Conservation (phyloP, 2,113 vertebrate species). For the Burhinus bistriatus region DNA sequence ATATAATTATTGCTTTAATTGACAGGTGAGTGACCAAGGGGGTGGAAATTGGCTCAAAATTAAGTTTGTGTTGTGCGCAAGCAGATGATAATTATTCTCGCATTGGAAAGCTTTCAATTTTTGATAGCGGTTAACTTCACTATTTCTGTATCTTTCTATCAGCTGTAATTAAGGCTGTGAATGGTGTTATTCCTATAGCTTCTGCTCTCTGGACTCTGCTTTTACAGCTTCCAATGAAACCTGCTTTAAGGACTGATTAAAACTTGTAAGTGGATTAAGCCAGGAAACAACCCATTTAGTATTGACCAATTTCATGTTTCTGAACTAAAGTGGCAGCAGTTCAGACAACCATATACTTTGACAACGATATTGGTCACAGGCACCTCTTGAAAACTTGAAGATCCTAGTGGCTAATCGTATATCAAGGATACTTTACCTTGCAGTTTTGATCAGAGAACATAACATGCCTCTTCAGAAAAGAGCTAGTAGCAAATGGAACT, state of each 20-base stretch:
- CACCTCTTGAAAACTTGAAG: neutral
- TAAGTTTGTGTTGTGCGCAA: neutral
- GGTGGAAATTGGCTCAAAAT: slow-evolving; percentile 4
- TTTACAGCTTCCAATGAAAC: neutral
- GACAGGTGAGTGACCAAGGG: slow-evolving; percentile 83
- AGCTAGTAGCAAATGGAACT: neutral
- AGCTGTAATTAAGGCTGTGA: neutral
- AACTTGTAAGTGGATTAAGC: neutral
- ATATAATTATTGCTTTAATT: slow-evolving; percentile 99
- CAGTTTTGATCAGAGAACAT: neutral
- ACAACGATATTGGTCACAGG: rapidly evolving
- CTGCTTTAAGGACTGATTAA: neutral
- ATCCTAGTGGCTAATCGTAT: neutral
- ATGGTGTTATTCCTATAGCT: neutral
- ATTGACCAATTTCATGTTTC: neutral
- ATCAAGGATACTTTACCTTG: neutral
- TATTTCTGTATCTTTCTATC: neutral
- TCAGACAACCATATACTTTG: neutral
- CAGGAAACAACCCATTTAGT: neutral
- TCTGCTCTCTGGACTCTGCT: neutral
- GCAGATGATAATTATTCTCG: neutral
- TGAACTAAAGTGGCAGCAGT: neutral
- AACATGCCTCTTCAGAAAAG: neutral
- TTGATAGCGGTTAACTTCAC: neutral
- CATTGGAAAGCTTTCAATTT: neutral